These are phyloP conservation scores for Heteropelma amictum DNA, from an alignment of 2,888 invertebrate species.

Conservation along the genomic window DNA sequence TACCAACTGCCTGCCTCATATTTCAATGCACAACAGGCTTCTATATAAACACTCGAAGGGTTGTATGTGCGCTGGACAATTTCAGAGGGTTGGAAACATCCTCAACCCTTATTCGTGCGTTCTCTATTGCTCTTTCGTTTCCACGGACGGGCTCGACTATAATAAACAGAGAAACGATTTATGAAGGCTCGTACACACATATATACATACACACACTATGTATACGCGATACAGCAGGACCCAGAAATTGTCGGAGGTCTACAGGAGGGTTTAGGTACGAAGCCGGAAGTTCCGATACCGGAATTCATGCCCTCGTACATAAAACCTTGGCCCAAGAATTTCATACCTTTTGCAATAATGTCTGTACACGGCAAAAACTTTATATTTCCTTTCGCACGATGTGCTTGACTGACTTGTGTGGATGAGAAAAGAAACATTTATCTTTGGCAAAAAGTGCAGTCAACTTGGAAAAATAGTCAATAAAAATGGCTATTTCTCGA, in stretches of 20 bases:
- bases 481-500: no score
- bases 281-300: constrained; percentile 44
- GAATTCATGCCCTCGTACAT: constrained; percentile 2
- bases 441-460: no score
- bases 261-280: constrained; percentile 1
- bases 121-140: constrained; percentile 34
- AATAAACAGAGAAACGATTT: constrained; percentile 49
- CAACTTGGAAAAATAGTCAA: no score
- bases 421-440: no score
- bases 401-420: no score
- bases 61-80: background rate
- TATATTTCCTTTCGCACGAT: no score
- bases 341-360: background rate
- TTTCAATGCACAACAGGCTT: constrained; percentile 17
- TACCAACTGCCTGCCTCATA: background rate
- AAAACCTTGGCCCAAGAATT: background rate
- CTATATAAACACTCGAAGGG: background rate
- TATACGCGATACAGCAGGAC: background rate
- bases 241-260: constrained; percentile 16
- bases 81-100: no score
- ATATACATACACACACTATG: no score
- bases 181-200: background rate
- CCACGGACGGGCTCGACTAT: constrained; percentile 41
- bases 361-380: no score
- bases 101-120: background rate